Conservation (phyloP, 2,113 vertebrate genomes). For the Candoia aspera region DNA sequence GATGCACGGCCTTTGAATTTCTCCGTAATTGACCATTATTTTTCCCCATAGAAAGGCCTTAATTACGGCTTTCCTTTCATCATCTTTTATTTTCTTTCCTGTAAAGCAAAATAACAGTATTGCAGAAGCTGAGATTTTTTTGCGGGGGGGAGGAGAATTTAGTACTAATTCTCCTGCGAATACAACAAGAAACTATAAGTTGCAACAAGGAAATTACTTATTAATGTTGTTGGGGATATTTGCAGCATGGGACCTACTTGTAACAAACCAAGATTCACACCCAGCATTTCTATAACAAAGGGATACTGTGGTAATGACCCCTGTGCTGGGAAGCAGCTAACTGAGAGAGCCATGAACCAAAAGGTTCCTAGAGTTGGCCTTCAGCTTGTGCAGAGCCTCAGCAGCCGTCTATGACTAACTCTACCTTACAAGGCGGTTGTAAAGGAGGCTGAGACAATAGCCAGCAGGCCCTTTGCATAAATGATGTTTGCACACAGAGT, state of each 20-base stretch:
- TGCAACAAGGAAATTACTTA: background rate
- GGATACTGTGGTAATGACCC: background rate
- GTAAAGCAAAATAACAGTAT: background rate
- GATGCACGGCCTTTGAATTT: background rate
- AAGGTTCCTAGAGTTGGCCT: no score
- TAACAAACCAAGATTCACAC: no score
- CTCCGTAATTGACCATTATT: background rate
- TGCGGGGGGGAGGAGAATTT: background rate
- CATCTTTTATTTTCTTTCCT: background rate
- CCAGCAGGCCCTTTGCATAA: no score
- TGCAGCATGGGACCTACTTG: background rate
- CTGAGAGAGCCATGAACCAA: background rate
- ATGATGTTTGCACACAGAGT: no score
- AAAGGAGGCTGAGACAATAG: background rate
- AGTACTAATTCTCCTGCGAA: background rate
- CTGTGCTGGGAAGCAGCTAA: background rate
- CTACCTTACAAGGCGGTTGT: background rate
- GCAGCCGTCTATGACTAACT: background rate
- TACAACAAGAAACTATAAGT: background rate
- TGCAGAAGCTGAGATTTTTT: background rate
- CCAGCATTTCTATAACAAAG: no score
- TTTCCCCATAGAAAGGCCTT: background rate
- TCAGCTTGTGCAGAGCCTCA: background rate
- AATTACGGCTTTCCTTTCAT: background rate
- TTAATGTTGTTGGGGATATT: background rate